Conservation (phyloP, 2,888 invertebrate genomes). For the Hesperia comma region DNA sequence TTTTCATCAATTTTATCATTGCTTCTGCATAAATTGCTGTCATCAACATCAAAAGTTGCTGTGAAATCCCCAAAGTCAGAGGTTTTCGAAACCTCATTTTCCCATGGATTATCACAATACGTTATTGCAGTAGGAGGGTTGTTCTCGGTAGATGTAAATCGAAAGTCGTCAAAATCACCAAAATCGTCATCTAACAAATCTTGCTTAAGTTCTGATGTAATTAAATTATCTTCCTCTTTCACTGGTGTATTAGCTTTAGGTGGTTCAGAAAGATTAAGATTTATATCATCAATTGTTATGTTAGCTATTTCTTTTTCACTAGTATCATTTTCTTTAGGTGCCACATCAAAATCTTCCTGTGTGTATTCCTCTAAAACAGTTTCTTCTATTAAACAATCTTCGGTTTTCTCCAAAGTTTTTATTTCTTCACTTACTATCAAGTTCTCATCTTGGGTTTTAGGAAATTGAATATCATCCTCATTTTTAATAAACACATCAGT, state of each 20-base stretch:
- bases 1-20: slow-evolving; percentile 40
- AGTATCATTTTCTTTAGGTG: slow-evolving; percentile 34
- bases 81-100: slow-evolving; percentile 51
- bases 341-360: slow-evolving; percentile 28
- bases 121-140: slow-evolving; percentile 44
- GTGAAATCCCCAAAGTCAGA: slow-evolving; percentile 67
- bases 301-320: slow-evolving; percentile 29
- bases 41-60: slow-evolving; percentile 64
- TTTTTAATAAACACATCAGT: neutral
- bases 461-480: slow-evolving; percentile 7
- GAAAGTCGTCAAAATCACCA: slow-evolving; percentile 82
- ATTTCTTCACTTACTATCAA: neutral
- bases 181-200: slow-evolving; percentile 52
- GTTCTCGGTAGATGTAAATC: slow-evolving; percentile 54
- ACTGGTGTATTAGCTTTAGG: slow-evolving; percentile 14
- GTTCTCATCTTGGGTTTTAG: neutral
- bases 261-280: slow-evolving; percentile 26
- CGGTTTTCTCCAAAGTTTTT: slow-evolving; percentile 15
- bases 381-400: neutral
- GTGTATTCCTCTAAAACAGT: neutral
- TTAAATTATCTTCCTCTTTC: slow-evolving; percentile 31
- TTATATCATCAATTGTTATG: slow-evolving; percentile 15
- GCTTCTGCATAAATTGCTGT: slow-evolving; percentile 4
- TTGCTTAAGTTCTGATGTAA: slow-evolving; percentile 50
- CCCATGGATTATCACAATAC: slow-evolving; percentile 69